Evolutionary conservation across 2,888 invertebrate species (phyloP), one percentile per base, ranked within the genome.

Genomic region (Phrixothrix hirtus): DNA sequence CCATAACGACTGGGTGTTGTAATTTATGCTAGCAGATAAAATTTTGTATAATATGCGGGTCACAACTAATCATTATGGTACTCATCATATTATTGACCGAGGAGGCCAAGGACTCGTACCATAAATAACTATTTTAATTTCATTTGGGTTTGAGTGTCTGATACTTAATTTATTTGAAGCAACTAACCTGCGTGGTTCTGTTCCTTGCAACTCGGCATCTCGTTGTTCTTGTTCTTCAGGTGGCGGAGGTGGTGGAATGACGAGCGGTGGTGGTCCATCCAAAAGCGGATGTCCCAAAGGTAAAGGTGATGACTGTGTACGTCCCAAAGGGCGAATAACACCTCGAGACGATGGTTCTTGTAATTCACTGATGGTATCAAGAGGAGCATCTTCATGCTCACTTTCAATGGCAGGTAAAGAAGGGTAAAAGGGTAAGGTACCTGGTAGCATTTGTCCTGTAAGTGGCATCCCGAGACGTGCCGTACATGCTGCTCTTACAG

Each of bases 221-320:
- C 75, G 67, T 63, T 74, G 75, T 61, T 76, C 75, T 59, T 73
- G 73, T 58, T 72, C 71, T 55, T 74, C 54, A 87, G 78, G 47
- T 86, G 90, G 66, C 74, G 78, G 70, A 55, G 66, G 74, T 49
- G 67, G 66, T 32, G 64, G 67, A 14, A 63, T 60, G 15, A 51
- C 53, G 9, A 60, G 57, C 21, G 63, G 67, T 6, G 63, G 58
- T 21, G 64, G 67, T 9, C 69, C 71, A 14, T 73, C 72, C 45
- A 94, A 82, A 82, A 92, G 86, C 14, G 94, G 92, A 78, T 94
- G 92, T 1, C 94, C 94, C 46, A 95, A 79, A 15, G 92, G 92
- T 63, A 94, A 77, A 1, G 94, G 94, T 1, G 95, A 95, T 34
- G 95, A 95, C 78, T 96, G 95, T 50, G 96, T 96, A 71, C 96